Conservation (phyloP, 2,113 vertebrate species). For the Phocoena phocoena region DNA sequence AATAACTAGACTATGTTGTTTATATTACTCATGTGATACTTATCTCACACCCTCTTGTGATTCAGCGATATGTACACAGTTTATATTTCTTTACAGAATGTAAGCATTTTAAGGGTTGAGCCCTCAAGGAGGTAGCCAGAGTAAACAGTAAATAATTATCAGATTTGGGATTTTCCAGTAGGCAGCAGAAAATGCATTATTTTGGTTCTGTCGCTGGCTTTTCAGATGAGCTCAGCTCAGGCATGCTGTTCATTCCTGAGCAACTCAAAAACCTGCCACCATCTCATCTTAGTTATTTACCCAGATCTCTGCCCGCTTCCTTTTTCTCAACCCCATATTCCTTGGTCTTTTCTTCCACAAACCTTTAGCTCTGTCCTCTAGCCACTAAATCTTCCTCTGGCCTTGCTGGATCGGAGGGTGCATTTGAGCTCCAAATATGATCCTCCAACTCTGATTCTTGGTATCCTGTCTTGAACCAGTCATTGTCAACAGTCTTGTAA, state of each 20-base stretch:
- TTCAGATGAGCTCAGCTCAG: background rate
- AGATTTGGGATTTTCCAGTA: conserved; percentile 16
- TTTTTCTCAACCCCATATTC: background rate
- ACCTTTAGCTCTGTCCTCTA: background rate
- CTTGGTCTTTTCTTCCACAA: background rate
- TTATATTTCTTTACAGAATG: conserved; percentile 39
- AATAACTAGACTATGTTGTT: background rate
- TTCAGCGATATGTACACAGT: conserved; percentile 16
- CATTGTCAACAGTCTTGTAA: background rate
- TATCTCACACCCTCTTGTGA: background rate
- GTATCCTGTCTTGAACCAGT: background rate
- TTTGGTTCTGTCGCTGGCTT: conserved; percentile 1
- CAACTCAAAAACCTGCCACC: background rate
- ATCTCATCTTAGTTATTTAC: background rate
- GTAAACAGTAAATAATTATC: conserved; percentile 46
- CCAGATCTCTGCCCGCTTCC: no score
- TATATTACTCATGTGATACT: background rate
- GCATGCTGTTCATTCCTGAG: background rate
- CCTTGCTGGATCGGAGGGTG: background rate
- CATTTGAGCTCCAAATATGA: background rate
- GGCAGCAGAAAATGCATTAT: background rate
- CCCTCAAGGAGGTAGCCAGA: conserved; percentile 11
- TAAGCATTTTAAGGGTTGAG: conserved; percentile 18
- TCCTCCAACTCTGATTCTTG: background rate
- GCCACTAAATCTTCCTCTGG: background rate